Evolutionary conservation across 2,888 invertebrate genomes (phyloP).

Genomic region (Drosophila algonquin): DNA sequence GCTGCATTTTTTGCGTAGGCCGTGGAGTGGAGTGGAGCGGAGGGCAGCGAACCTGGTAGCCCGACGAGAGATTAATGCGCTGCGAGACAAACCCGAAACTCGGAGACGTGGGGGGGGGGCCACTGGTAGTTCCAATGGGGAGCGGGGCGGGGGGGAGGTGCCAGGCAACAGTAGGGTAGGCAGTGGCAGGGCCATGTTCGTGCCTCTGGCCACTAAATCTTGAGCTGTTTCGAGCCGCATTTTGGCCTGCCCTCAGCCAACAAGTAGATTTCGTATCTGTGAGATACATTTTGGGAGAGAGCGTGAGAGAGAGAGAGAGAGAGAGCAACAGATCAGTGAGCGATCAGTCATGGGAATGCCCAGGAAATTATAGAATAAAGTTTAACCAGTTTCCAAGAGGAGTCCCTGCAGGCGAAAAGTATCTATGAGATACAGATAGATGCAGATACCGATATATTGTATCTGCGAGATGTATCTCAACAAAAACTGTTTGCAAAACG

Average conservation of each 20-base stretch:
- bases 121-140: not conserved
- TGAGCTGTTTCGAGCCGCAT: conserved; percentile 26
- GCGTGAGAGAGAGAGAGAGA: not conserved
- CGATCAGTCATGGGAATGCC: conserved; percentile 11
- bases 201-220: conserved; percentile 70
- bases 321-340: conserved; percentile 18
- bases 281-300: conserved; percentile 17
- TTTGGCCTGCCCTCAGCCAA: conserved; percentile 5
- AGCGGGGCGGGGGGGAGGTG: conserved; percentile 1
- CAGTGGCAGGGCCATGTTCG: conserved; percentile 39
- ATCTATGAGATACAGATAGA: too few species aligned
- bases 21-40: conserved; percentile 21
- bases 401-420: too few species aligned
- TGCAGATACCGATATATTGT: too few species aligned
- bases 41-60: conserved; percentile 77
- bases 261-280: conserved; percentile 36
- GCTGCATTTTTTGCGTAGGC: conserved; percentile 79
- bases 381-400: too few species aligned
- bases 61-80: conserved; percentile 67
- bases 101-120: not conserved
- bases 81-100: conserved; percentile 24
- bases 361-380: not conserved
- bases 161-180: not conserved
- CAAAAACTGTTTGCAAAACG: too few species aligned
- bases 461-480: not conserved